Evolutionary conservation across 2,888 invertebrate species (phyloP), one percentile per base, ranked within the genome.

Genomic region (Lithophane socia): DNA sequence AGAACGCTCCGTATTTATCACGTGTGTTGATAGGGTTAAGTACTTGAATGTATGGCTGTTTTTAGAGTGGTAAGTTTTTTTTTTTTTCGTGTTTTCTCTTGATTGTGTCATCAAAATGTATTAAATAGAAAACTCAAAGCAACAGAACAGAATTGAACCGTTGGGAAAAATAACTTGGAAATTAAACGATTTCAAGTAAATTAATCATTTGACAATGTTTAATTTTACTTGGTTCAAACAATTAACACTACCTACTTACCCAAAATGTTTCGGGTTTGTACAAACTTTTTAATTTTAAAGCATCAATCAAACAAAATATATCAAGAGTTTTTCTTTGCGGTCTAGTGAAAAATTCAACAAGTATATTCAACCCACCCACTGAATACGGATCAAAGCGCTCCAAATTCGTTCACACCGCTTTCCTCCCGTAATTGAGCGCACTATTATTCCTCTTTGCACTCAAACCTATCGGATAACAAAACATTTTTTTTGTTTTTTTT

Each of bases 381-480:
- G 37, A 52, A 60, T 70, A 60, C 18, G 69, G 66, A 84, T 83
- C 74, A 82, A 73, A 86, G 83, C 65, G 47, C 21, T 73, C 71
- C 37, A 47, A 86, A 79, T 73, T 83, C 47, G 80, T 78, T 84
- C 84, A 83, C 84, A 86, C 72, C 86, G 72, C 84, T 86, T 73
- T 83, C 83, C 86, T 67, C 56, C 70, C 76, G 71, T 86, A 86
- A 84, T 84, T 79, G 86, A 79, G 67, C 80, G 49, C 75, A 60
- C 69, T 80, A 86, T 84, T 84, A 84, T 84, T 84, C 73, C 63
- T 74, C 68, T 72, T 75, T 73, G 60, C 77, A 64, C 83, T 74
- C 80, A 82, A 77, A 87, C 79, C 87, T 85, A 87, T 87, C 84
- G 87, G 54, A 73, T 87, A 88, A 87, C 87, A 87, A 87, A 87